Conservation (phyloP, 2,797 vertebrate genomes). For the Mus spretus region DNA sequence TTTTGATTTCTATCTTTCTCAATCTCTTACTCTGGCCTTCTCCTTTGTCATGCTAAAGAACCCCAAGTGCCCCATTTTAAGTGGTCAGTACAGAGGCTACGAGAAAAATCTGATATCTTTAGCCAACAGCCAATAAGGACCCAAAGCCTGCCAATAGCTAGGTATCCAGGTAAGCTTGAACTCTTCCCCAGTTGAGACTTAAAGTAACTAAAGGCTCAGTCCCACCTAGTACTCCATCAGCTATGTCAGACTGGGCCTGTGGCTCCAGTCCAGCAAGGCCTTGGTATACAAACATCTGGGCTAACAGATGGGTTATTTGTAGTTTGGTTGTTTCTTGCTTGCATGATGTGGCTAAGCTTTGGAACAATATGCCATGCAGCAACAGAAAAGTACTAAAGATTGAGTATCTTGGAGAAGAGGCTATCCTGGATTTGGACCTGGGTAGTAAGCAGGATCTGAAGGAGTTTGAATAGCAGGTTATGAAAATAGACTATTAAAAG, state of each 20-base stretch:
- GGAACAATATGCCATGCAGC: not conserved
- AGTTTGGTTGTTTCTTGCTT: not conserved
- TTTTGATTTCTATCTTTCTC: not conserved
- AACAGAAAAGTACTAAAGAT: conserved; percentile 21
- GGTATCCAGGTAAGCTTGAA: not conserved
- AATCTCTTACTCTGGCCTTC: not conserved
- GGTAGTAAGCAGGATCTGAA: not conserved
- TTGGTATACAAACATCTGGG: not conserved
- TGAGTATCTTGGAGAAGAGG: not conserved
- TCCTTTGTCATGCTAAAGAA: conserved; percentile 15
- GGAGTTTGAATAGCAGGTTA: not conserved
- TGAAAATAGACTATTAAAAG: conserved; percentile 20
- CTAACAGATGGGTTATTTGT: not conserved
- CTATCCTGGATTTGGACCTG: not conserved
- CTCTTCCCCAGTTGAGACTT: not conserved
- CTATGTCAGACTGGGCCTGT: not conserved
- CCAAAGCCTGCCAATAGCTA: not conserved
- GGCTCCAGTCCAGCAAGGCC: not conserved
- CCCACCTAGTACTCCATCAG: not conserved
- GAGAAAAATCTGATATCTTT: not conserved
- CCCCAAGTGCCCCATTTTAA: not conserved
- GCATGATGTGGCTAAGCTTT: conserved; percentile 32
- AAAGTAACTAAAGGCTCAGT: not conserved
- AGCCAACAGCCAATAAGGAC: not conserved
- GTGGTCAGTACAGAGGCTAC: not conserved